Evolutionary conservation across 1,140 invertebrate species (phyloP).

Genomic region (Cydia fagiglandana): DNA sequence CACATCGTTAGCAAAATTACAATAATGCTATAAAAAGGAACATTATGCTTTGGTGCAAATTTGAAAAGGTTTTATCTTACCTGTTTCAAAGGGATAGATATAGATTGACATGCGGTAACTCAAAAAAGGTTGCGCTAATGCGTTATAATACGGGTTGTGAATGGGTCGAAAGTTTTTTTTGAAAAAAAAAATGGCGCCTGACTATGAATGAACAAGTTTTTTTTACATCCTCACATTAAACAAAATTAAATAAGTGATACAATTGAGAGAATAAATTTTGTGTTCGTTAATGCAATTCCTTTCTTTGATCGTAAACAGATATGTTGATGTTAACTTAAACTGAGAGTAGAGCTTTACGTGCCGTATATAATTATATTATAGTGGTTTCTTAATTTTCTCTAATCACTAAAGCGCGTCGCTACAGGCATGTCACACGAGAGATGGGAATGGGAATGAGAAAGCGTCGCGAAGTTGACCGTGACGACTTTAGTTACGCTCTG

Average conservation of each 20-base stretch:
- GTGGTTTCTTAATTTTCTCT: constrained; percentile 2
- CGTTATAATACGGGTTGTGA: constrained; percentile 53
- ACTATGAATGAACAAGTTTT: constrained; percentile 17
- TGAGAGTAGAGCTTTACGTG: too few species aligned
- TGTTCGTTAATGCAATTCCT: too few species aligned
- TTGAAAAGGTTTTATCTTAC: constrained; percentile 51
- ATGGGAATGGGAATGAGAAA: constrained; percentile 58
- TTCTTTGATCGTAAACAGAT: too few species aligned
- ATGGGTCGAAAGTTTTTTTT: constrained; percentile 44
- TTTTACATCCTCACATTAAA: not conserved
- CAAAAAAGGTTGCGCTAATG: constrained; percentile 56
- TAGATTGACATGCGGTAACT: constrained; percentile 59
- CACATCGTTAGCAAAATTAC: constrained; percentile 64
- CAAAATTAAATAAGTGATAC: too few species aligned
- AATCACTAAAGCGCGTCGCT: constrained; percentile 20
- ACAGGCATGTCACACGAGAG: constrained; percentile 18
- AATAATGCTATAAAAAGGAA: constrained; percentile 59
- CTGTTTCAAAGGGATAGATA: constrained; percentile 48
- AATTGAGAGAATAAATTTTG: too few species aligned
- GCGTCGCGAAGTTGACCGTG: constrained; percentile 51
- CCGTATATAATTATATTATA: not conserved
- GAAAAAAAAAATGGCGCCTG: constrained; percentile 33
- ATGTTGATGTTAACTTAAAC: too few species aligned
- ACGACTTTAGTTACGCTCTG: constrained; percentile 52
- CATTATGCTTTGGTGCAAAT: constrained; percentile 62